phyloP scores from a whole-genome alignment of 2,113 vertebrate genomes.

The Isichthys henryi region DNA sequence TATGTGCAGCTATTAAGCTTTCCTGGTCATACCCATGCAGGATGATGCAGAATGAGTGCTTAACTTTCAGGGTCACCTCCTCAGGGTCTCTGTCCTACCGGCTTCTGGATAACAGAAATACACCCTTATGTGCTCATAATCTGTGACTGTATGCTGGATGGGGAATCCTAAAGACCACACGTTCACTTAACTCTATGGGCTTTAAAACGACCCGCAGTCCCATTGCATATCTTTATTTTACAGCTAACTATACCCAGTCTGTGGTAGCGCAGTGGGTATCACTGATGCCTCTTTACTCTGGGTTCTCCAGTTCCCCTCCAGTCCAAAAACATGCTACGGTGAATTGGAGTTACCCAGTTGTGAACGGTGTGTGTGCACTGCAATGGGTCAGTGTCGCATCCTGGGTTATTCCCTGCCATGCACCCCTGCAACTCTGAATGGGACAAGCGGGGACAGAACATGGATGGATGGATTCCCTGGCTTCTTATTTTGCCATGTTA shows the following conservation, averaged over 20 bases:
- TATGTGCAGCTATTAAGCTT: not conserved
- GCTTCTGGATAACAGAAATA: constrained; percentile 53
- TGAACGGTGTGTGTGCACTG: not conserved
- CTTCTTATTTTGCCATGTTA: not conserved
- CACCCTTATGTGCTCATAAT: not conserved
- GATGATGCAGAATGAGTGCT: not conserved
- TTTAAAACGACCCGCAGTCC: not conserved
- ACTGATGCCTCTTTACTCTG: not conserved
- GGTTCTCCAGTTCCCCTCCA: not conserved
- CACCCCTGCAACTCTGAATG: not conserved
- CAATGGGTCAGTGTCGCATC: not conserved
- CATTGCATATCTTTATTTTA: not conserved
- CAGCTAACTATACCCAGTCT: not conserved
- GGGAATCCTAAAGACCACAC: no score
- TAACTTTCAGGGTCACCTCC: no score
- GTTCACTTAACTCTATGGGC: no score
- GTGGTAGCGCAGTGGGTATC: no score
- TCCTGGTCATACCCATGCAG: not conserved
- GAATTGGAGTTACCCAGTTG: not conserved
- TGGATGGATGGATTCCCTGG: not conserved
- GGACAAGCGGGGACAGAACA: not conserved
- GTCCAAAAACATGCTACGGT: not conserved
- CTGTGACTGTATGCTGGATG: no score
- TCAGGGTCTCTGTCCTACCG: constrained; percentile 18
- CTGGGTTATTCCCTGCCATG: not conserved